phyloP scores from a whole-genome alignment of 2,113 vertebrate species.

The Ictalurus punctatus region DNA sequence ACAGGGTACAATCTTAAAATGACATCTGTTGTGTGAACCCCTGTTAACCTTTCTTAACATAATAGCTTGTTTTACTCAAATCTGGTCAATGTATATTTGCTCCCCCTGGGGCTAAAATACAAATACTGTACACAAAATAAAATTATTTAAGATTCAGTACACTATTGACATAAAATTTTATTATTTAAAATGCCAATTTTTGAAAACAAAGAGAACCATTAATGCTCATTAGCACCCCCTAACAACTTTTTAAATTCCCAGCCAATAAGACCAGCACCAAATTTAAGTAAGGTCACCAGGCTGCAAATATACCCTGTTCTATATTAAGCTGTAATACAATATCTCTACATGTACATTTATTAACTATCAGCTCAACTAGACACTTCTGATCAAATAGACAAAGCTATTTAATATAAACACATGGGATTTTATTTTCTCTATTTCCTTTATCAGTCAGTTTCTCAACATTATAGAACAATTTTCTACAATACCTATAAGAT shows the following conservation, averaged over 20 bases:
- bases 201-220: background rate
- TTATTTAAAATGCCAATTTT: background rate
- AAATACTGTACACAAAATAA: background rate
- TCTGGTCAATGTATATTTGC: background rate
- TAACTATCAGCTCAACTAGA: background rate
- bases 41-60: background rate
- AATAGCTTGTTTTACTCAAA: background rate
- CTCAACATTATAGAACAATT: background rate
- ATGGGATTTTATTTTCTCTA: background rate
- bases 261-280: slow-evolving; percentile 5
- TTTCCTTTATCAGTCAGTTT: background rate
- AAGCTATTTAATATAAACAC: background rate
- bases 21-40: background rate
- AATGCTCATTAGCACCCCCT: background rate
- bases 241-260: background rate
- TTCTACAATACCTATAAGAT: background rate
- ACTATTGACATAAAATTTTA: background rate
- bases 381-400: background rate
- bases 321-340: slow-evolving; percentile 37
- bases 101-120: background rate
- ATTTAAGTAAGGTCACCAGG: slow-evolving; percentile 17
- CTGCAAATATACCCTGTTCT: slow-evolving; percentile 19
- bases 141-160: background rate
- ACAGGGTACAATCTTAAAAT: background rate
- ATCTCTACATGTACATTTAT: slow-evolving; percentile 14